Conservation (phyloP, 1,140 invertebrate genomes). For the Phortica variegata region DNA sequence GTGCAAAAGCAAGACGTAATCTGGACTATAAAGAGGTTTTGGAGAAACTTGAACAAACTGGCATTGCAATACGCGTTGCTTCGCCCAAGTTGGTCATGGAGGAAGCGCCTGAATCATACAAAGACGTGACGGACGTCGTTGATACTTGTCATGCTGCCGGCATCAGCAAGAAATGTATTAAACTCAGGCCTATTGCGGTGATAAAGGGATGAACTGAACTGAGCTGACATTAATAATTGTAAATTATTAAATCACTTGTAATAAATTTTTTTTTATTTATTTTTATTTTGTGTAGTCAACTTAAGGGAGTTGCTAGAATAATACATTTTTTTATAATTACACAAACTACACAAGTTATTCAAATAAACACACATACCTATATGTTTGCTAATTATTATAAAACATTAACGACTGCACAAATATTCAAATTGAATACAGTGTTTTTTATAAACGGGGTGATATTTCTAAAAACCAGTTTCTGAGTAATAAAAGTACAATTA, state of each 20-base stretch:
- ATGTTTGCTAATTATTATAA: no score
- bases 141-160: constrained; percentile 97
- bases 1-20: constrained; percentile 95
- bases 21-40: constrained; percentile 92
- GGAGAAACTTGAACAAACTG: constrained; percentile 79
- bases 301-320: no score
- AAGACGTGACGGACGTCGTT: constrained; percentile 99
- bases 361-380: no score
- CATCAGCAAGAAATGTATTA: constrained; percentile 97
- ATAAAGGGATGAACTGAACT: constrained; percentile 85
- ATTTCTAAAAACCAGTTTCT: no score
- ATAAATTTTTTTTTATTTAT: not conserved
- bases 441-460: no score
- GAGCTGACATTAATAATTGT: not conserved
- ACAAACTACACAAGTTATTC: no score
- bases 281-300: not conserved
- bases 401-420: no score
- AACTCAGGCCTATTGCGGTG: constrained; percentile 96
- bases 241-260: not conserved
- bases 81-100: constrained; percentile 99
- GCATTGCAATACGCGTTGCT: constrained; percentile 94
- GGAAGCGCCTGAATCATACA: constrained; percentile 99
- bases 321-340: no score
- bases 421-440: no score
- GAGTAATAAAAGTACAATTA: no score